These are phyloP conservation scores for Arenaria interpres DNA, from an alignment of 2,113 vertebrate genomes.

Conservation along the genomic window DNA sequence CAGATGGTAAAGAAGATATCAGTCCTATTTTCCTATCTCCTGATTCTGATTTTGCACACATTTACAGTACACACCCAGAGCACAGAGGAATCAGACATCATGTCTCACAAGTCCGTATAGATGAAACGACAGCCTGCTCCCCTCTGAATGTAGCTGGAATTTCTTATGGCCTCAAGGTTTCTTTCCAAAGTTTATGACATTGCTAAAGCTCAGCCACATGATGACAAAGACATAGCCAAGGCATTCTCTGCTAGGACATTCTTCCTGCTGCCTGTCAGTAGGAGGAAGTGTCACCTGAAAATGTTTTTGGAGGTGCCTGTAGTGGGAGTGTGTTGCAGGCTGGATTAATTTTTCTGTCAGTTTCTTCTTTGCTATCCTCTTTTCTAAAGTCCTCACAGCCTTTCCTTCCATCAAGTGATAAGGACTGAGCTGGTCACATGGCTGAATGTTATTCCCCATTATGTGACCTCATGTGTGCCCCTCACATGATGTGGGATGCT, in stretches of 20 bases:
- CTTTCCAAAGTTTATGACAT: not conserved
- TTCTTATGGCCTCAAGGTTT: not conserved
- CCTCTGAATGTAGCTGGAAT: not conserved
- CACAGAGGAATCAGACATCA: not conserved
- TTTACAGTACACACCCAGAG: not conserved
- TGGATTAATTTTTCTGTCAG: not conserved
- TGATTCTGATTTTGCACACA: not conserved
- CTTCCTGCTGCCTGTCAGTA: not conserved
- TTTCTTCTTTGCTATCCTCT: not conserved
- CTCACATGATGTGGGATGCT: not conserved
- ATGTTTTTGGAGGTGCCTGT: not conserved
- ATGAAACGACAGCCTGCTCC: not conserved
- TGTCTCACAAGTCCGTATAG: not conserved
- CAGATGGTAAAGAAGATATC: not conserved
- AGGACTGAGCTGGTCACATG: not conserved
- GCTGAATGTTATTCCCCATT: not conserved
- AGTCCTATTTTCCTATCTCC: not conserved
- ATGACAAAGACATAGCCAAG: not conserved
- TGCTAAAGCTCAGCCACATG: not conserved
- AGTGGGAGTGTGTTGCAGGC: not conserved
- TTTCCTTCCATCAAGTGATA: not conserved
- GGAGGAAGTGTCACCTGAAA: not conserved
- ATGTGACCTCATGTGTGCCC: not conserved
- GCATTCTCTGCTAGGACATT: not conserved
- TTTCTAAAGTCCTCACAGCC: not conserved